Evolutionary conservation across 2,888 invertebrate genomes (phyloP), one percentile per base, ranked within the genome.

Genomic region (Rhaphigaster nebulosa): DNA sequence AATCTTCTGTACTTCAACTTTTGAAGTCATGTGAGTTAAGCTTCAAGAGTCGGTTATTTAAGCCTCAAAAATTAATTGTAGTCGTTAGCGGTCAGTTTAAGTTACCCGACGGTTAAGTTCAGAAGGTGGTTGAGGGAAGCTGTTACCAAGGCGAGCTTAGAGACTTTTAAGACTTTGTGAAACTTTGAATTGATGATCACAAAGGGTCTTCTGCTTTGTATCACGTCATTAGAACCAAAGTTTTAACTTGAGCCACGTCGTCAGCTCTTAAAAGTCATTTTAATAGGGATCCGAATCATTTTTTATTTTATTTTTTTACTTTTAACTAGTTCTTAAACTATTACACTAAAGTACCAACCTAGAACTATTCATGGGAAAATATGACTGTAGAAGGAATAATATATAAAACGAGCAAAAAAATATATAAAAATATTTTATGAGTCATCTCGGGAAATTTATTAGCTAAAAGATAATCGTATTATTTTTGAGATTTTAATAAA

Each of bases 41-140:
- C 70, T 76, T 38, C 15, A 84, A 84, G 45, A n/a, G 84, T 15
- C 41, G 45, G 41, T 84, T 45, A 45, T 50, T 45, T 50, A 50
- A 88, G 23, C 34, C 65, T 65, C n/a, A 88, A 38, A 88, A 88
- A 88, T 88, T 88, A 88, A 88, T 88, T 60, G 41, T 8, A 38
- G 60, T 60, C 54, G 88, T 60, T 88, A 60, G 88, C 88, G 88
- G 88, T 88, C 88, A 88, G 88, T 88, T 88, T 56, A 88, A 88
- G 56, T 65, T 88, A 20, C 12, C 38, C 54, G 26, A 60, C 2
- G 56, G 60, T 88, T 41, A 60, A 60, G 84, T 84, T 84, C 0
- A 84, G 45, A 45, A 84, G 84, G 45, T 84, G 45, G 45, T 45
- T 1, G 76, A n/a, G 84, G 84, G n/a, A 41, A 50, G 45, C 45